Percentiles rank a stretch among this genome's conserved stretches.
Evolutionary conservation across 2,888 invertebrate species (phyloP).

Genomic region (Mamestra brassicae): DNA sequence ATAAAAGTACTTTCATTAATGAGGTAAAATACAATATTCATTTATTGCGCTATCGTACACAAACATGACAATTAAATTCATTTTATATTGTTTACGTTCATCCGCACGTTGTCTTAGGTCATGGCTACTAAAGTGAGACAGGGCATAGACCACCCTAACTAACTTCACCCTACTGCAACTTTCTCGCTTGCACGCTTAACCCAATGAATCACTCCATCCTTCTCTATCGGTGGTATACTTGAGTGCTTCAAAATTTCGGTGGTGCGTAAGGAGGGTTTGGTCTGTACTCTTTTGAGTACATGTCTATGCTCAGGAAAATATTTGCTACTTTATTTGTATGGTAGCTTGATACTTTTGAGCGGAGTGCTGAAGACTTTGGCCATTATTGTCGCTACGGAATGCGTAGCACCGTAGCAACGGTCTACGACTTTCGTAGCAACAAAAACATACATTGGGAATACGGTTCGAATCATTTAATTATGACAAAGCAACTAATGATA

Average conservation of each 20-base stretch:
- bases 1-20: no score
- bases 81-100: background rate
- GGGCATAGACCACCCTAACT: background rate
- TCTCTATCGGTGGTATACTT: background rate
- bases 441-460: background rate
- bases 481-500: no score
- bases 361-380: constrained; percentile 18
- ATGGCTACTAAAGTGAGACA: constrained; percentile 20
- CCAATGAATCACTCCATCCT: background rate
- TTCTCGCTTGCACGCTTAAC: background rate
- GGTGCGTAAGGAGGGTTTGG: background rate
- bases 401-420: constrained; percentile 11
- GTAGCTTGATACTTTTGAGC: constrained; percentile 13
- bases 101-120: constrained; percentile 20
- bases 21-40: no score
- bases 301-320: background rate
- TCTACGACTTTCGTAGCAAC: constrained; percentile 20
- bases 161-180: no score
- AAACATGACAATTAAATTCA: no score
- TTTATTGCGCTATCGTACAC: no score
- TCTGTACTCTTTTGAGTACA: background rate
- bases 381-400: constrained; percentile 25
- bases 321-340: constrained; percentile 10
- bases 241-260: background rate
- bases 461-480: background rate